Percentiles rank a stretch among this genome's conserved stretches.
Evolutionary conservation across 2,888 invertebrate genomes (phyloP).

Genomic region (Tenthredo distinguenda): DNA sequence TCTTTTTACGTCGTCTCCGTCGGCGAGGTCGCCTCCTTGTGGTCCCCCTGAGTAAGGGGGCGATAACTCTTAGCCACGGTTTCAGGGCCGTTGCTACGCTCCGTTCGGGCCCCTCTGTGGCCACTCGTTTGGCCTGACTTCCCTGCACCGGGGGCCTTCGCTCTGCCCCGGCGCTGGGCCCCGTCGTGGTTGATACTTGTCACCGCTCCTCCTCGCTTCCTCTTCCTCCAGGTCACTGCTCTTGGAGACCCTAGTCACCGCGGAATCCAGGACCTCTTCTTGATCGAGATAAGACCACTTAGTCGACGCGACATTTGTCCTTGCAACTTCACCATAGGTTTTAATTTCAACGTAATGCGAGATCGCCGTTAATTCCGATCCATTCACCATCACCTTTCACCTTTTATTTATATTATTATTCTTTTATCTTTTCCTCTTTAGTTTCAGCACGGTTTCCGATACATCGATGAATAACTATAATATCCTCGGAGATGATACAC

Average conservation of each 20-base stretch:
- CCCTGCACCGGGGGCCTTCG: conserved; percentile 77
- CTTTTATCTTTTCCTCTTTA: neutral
- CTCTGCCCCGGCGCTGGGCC: conserved; percentile 76
- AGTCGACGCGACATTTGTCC: conserved; percentile 66
- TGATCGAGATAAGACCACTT: conserved; percentile 51
- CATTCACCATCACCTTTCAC: conserved; percentile 63
- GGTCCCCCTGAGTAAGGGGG: conserved; percentile 75
- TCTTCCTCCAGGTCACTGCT: conserved; percentile 51
- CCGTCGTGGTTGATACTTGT: conserved; percentile 74
- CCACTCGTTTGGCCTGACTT: conserved; percentile 63
- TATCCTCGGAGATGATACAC: conserved; percentile 15
- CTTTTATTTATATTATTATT: conserved; percentile 4
- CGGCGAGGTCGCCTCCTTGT: conserved; percentile 72
- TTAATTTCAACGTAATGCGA: conserved; percentile 44
- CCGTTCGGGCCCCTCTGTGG: conserved; percentile 63
- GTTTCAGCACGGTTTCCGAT: conserved; percentile 36
- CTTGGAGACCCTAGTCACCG: conserved; percentile 33
- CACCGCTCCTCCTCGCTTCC: conserved; percentile 67
- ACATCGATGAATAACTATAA: neutral
- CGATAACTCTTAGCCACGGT: conserved; percentile 67
- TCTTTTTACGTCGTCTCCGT: conserved; percentile 77
- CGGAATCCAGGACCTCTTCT: conserved; percentile 19
- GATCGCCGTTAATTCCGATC: conserved; percentile 52
- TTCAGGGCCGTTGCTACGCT: conserved; percentile 77
- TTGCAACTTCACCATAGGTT: conserved; percentile 56